Evolutionary conservation across 2,888 invertebrate species (phyloP), one percentile per base, ranked within the genome.

Genomic region (Drepana falcataria): DNA sequence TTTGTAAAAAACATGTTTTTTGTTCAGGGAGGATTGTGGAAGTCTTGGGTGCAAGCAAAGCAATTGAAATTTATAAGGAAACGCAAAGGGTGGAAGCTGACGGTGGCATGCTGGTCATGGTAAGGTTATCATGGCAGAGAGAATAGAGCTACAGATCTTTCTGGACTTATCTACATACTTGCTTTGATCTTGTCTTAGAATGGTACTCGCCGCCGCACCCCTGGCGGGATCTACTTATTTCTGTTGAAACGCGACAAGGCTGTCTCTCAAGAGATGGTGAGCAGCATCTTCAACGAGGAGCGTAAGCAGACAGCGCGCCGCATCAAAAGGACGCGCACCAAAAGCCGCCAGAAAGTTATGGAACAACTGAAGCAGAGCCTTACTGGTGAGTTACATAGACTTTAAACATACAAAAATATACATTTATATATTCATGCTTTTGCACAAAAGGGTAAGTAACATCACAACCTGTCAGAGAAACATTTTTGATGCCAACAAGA

Each of bases 21-120:
- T 62, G 92, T 89, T 47, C 81, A 96, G 96, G 91, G 62, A 93
- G 93, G 67, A 93, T 96, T 64, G 93, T 97, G 34, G 91, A 94
- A 69, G 91, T 93, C 35, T 79, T 96, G 64, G 97, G 97, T 41
- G 93, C 93, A 63, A 93, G 93, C 61, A 93, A 95, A 73, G 94
- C 96, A 4, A 92, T 96, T 59, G 93, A 94, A 66, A 85, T 97
- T 53, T 96, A 95, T 71, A 93, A 94, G 70, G 94, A 95, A 85
- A 96, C 96, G n/a, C 95, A 95, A 77, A 93, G 93, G 68, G 93
- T 96, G 54, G 97, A 97, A 85, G 93, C 93, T 59, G 93, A 94
- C 65, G 97, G 97, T 35, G 97, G 97, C n/a, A 95, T 97, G 95
- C 87, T 96, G 78, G 94, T 96, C 52, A 93, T 95, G 93, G 96